Conservation (phyloP, 2,797 vertebrate species). For the Aplochiton taeniatus region DNA sequence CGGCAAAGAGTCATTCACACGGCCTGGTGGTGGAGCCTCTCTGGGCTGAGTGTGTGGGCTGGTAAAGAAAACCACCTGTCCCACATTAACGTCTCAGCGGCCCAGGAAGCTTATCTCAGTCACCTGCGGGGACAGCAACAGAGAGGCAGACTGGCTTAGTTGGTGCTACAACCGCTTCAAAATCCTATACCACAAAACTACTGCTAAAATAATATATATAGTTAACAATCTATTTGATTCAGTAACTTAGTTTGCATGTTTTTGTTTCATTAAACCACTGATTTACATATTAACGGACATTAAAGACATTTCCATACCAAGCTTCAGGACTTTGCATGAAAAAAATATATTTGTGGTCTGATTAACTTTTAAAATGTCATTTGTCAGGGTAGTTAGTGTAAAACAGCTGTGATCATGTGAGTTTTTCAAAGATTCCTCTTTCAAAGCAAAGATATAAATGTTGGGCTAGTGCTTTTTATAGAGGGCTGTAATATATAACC, state of each 20-base stretch:
- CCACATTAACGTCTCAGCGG: conserved; percentile 67
- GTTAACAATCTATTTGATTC: too few species aligned
- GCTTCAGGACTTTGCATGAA: too few species aligned
- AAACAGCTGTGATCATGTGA: too few species aligned
- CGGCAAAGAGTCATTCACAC: conserved; percentile 69
- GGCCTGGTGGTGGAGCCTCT: conserved; percentile 40
- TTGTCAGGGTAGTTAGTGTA: too few species aligned
- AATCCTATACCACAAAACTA: too few species aligned
- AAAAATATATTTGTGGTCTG: too few species aligned
- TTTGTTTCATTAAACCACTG: too few species aligned
- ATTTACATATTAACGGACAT: too few species aligned
- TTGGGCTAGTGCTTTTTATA: background rate
- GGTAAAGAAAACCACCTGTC: conserved; percentile 52
- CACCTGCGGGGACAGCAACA: conserved; percentile 71
- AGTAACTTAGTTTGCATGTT: too few species aligned
- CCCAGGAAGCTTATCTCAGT: conserved; percentile 61
- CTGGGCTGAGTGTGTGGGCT: conserved; percentile 35
- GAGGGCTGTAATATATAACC: conserved; percentile 5
- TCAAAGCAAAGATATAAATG: background rate
- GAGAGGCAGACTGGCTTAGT: background rate
- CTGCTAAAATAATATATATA: too few species aligned
- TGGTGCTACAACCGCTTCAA: background rate
- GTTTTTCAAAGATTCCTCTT: background rate
- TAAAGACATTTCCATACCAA: too few species aligned
- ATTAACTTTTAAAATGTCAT: too few species aligned